Evolutionary conservation across 2,888 invertebrate species (phyloP).

Genomic region (Sinhomidia bicolor): DNA sequence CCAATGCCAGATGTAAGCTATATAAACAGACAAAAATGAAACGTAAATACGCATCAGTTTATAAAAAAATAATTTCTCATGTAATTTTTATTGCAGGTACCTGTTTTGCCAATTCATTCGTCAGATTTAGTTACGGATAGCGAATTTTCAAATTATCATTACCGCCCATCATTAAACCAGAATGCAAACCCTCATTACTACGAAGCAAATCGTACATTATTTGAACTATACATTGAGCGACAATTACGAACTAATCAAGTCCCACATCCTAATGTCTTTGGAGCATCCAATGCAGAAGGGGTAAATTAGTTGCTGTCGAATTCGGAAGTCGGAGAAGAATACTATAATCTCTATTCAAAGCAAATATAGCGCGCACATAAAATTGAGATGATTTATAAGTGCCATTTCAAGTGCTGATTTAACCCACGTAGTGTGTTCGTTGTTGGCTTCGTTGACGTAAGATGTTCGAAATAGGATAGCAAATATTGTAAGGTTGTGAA

Average conservation of each 20-base stretch:
- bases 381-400: constrained; percentile 27
- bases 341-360: not conserved
- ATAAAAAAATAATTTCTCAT: not conserved
- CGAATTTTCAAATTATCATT: constrained; percentile 81
- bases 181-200: constrained; percentile 93
- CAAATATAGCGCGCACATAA: constrained; percentile 9
- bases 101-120: not conserved
- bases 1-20: not conserved
- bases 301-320: not conserved
- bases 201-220: constrained; percentile 91
- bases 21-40: no score
- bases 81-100: constrained; percentile 43
- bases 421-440: constrained; percentile 21
- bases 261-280: constrained; percentile 72
- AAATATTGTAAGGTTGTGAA: not conserved
- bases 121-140: not conserved
- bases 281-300: not conserved
- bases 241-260: constrained; percentile 84
- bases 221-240: constrained; percentile 91
- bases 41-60: not conserved
- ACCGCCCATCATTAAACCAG: constrained; percentile 89
- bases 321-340: not conserved
- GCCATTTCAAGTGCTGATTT: not conserved
- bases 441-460: not conserved
- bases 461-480: no score